phyloP scores from a whole-genome alignment of 1,140 invertebrate species.

The Aphis craccivora region DNA sequence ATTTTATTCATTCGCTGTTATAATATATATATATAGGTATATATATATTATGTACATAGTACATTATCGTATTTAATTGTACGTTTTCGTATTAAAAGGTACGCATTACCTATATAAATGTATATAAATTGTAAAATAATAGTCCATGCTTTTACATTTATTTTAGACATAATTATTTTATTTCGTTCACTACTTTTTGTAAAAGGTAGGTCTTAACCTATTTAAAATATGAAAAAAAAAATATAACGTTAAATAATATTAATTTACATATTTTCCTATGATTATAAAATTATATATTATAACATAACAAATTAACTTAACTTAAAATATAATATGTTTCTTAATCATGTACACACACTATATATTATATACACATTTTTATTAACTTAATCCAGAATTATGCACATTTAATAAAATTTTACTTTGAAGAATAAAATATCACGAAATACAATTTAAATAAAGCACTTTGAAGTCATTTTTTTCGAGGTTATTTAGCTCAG shows the following conservation, averaged over 20 bases:
- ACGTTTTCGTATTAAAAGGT: background rate
- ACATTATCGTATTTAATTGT: background rate
- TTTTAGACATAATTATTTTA: background rate
- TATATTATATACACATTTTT: background rate
- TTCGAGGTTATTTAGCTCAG: background rate
- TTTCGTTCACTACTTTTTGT: background rate
- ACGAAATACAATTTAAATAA: background rate
- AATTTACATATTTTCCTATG: background rate
- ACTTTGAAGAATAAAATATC: background rate
- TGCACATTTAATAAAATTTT: background rate
- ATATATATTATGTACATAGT: background rate
- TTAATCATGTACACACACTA: background rate
- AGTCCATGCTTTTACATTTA: background rate
- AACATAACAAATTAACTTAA: background rate
- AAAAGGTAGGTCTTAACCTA: background rate
- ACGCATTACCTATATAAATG: background rate
- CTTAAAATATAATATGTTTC: background rate
- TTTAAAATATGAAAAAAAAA: conserved; percentile 16
- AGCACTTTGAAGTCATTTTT: background rate
- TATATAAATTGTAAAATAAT: background rate
- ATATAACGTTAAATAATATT: background rate
- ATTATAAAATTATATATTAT: background rate
- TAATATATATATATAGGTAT: no score
- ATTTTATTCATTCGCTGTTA: background rate
- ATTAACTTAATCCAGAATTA: background rate